These are phyloP conservation scores for Tenthredo notha DNA, from an alignment of 2,888 invertebrate species.

Conservation along the genomic window DNA sequence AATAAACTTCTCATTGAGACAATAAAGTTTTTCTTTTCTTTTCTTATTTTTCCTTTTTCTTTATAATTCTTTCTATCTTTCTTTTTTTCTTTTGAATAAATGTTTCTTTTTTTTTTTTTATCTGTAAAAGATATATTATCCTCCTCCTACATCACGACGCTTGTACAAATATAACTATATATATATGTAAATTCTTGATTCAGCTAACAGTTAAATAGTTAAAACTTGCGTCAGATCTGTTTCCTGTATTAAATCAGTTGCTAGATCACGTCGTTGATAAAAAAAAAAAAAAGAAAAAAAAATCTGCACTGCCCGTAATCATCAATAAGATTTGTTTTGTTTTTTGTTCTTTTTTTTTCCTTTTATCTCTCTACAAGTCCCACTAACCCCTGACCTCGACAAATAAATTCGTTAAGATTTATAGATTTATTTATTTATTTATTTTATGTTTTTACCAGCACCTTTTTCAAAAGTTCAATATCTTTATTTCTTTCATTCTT, in stretches of 20 bases:
- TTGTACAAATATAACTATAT: constrained; percentile 28
- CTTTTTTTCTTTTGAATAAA: constrained; percentile 19
- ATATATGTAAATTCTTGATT: constrained; percentile 51
- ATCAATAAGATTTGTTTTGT: constrained; percentile 40
- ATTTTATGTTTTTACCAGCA: constrained; percentile 19
- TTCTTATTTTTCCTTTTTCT: background rate
- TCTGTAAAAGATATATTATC: constrained; percentile 44
- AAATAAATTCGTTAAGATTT: constrained; percentile 16
- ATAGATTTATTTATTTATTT: background rate
- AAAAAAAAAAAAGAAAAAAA: background rate
- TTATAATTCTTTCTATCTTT: background rate
- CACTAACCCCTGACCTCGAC: background rate
- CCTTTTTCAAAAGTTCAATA: constrained; percentile 20
- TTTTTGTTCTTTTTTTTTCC: constrained; percentile 52
- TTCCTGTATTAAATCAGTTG: constrained; percentile 41
- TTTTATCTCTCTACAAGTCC: constrained; percentile 54
- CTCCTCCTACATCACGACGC: constrained; percentile 18
- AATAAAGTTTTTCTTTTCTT: background rate
- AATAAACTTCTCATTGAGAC: constrained; percentile 63
- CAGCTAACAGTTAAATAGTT: constrained; percentile 1
- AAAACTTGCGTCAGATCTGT: constrained; percentile 57
- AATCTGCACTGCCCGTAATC: constrained; percentile 34
- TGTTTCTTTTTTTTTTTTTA: background rate
- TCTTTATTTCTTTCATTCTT: background rate
- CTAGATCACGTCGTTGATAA: constrained; percentile 34